Conservation (phyloP, 2,113 vertebrate species). For the Pyrgilauda ruficollis region DNA sequence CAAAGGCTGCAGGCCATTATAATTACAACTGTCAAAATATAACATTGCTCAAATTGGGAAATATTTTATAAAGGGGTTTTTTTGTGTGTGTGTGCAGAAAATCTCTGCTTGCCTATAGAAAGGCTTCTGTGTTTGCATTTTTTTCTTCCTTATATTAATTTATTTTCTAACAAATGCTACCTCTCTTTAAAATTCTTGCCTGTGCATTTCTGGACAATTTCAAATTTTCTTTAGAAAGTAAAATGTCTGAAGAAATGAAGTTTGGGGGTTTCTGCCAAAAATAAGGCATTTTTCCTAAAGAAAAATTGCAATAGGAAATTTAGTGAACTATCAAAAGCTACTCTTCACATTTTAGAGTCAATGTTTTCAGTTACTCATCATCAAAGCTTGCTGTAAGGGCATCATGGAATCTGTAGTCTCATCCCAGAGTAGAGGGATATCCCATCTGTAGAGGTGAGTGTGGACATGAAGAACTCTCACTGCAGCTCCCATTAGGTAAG, state of each 20-base stretch:
- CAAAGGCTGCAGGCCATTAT: slow-evolving; percentile 64
- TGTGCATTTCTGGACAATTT: neutral
- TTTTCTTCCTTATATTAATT: neutral
- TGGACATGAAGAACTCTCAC: neutral
- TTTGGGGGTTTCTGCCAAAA: neutral
- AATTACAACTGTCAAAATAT: slow-evolving; percentile 62
- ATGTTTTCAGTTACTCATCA: neutral
- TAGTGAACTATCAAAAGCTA: neutral
- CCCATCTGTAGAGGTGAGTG: neutral
- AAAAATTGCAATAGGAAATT: neutral
- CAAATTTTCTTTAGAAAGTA: neutral
- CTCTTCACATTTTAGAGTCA: neutral
- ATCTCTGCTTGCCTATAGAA: neutral
- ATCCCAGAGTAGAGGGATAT: neutral
- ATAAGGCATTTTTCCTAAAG: neutral
- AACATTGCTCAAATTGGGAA: neutral
- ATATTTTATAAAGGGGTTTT: neutral
- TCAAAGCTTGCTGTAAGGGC: neutral
- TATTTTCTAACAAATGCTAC: neutral
- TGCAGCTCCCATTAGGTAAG: neutral
- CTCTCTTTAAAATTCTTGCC: neutral
- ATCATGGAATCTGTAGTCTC: neutral
- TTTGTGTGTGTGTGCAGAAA: neutral
- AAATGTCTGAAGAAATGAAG: neutral
- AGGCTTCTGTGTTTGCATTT: neutral